A percentile compares a stretch with the other conserved stretches of the same genome.
phyloP scores from a whole-genome alignment of 2,797 vertebrate genomes.

The Danio albolineatus region DNA sequence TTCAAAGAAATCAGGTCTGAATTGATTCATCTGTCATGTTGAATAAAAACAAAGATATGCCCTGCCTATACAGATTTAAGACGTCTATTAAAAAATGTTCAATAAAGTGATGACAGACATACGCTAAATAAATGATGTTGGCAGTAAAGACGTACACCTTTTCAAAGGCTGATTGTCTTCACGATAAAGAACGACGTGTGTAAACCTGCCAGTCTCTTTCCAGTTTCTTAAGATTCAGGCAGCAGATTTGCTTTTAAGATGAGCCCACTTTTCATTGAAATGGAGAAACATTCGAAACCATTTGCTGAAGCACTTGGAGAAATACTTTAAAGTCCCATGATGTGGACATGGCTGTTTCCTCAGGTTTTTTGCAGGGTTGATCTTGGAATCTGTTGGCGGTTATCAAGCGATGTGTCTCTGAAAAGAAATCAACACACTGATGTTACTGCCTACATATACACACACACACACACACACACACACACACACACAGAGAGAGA shows the following conservation, averaged over 20 bases:
- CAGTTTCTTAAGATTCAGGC: constrained; percentile 7
- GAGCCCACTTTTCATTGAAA: constrained; percentile 37
- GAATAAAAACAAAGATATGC: constrained; percentile 3
- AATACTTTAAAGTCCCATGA: constrained; percentile 36
- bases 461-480: background rate
- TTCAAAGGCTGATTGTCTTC: constrained; percentile 24
- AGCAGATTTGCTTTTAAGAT: constrained; percentile 31
- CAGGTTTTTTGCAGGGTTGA: constrained; percentile 20
- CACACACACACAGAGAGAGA: constrained; percentile 23
- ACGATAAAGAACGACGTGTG: constrained; percentile 71
- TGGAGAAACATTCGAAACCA: background rate
- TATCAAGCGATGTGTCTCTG: constrained; percentile 65
- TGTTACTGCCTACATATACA: constrained; percentile 10
- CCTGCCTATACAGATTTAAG: background rate
- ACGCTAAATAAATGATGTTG: background rate
- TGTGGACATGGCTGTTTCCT: constrained; percentile 29
- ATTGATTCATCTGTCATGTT: background rate
- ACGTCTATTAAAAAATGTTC: background rate
- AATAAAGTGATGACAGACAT: constrained; percentile 10
- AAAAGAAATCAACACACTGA: constrained; percentile 67
- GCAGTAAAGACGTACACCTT: constrained; percentile 10
- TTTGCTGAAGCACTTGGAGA: constrained; percentile 35
- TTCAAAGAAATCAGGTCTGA: constrained; percentile 3
- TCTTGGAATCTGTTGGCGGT: constrained; percentile 22
- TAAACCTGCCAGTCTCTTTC: background rate